Conservation (phyloP, 2,888 invertebrate species). For the Marronus borbonicus region DNA sequence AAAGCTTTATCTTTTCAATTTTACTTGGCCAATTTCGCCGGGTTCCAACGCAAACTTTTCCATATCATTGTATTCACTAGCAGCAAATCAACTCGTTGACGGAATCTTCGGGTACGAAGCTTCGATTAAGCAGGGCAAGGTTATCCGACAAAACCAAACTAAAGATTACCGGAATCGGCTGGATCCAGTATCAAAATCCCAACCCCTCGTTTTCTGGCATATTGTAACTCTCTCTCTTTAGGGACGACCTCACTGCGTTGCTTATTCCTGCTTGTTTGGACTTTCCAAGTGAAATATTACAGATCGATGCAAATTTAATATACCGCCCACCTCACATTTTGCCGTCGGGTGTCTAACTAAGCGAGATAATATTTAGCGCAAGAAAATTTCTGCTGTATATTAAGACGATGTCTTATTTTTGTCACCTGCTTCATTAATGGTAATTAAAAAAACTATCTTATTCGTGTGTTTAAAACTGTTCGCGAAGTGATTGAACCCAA, state of each 20-base stretch:
- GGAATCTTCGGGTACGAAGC: neutral
- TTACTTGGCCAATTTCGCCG: too few relatives aligned
- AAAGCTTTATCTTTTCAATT: too few relatives aligned
- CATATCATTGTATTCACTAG: too few relatives aligned
- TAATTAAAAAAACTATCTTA: too few relatives aligned
- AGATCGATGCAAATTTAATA: constrained; percentile 28
- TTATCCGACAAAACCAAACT: constrained; percentile 43
- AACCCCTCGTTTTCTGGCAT: neutral
- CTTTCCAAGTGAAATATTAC: neutral
- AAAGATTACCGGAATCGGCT: constrained; percentile 12
- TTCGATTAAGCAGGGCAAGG: constrained; percentile 47
- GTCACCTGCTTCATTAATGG: too few relatives aligned
- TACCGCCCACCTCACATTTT: neutral
- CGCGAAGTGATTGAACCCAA: too few relatives aligned
- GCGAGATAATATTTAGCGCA: neutral
- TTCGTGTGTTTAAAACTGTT: too few relatives aligned
- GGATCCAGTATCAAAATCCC: constrained; percentile 33
- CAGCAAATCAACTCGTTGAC: neutral
- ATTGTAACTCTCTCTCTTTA: too few relatives aligned
- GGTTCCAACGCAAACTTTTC: too few relatives aligned
- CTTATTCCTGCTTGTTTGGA: constrained; percentile 4
- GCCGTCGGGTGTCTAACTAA: neutral
- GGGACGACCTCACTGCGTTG: neutral
- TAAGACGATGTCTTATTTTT: too few relatives aligned
- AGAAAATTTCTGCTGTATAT: neutral